These are phyloP conservation scores for Phymorhynchus buccinoides DNA, from an alignment of 1,140 invertebrate species.

Conservation along the genomic window DNA sequence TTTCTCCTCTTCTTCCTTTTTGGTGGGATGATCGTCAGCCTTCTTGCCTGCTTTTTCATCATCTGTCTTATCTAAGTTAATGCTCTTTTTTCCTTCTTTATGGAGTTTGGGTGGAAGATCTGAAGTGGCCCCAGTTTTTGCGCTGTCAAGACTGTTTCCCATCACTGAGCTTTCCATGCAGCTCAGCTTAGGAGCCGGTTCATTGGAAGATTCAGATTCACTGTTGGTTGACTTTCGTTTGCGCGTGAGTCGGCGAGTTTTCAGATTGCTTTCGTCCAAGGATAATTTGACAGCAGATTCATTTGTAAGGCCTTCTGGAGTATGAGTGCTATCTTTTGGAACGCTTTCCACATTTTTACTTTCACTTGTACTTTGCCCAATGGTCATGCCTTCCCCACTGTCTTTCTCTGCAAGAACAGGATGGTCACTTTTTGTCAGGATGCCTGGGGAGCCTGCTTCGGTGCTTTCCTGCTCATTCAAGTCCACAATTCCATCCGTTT, in stretches of 20 bases:
- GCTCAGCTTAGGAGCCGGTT: constrained; percentile 26
- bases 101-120: constrained; percentile 27
- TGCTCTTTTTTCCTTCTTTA: constrained; percentile 23
- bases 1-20: neutral
- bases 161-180: neutral
- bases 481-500: neutral
- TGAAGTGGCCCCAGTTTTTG: neutral
- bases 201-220: constrained; percentile 34
- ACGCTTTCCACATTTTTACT: neutral
- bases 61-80: neutral
- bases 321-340: neutral
- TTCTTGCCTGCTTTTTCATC: neutral
- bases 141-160: neutral
- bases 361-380: neutral
- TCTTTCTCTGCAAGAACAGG: neutral
- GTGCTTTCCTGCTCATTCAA: neutral
- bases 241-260: constrained; percentile 32
- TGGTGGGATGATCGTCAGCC: neutral
- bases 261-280: neutral
- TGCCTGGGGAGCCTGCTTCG: neutral
- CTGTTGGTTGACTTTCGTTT: constrained; percentile 48
- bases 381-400: neutral
- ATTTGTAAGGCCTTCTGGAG: neutral
- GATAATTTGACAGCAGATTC: neutral
- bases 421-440: neutral